A percentile compares a stretch with the other conserved stretches of the same genome.
These are phyloP conservation scores for Rhincodon typus DNA, from an alignment of 2,797 vertebrate genomes.

Conservation along the genomic window DNA sequence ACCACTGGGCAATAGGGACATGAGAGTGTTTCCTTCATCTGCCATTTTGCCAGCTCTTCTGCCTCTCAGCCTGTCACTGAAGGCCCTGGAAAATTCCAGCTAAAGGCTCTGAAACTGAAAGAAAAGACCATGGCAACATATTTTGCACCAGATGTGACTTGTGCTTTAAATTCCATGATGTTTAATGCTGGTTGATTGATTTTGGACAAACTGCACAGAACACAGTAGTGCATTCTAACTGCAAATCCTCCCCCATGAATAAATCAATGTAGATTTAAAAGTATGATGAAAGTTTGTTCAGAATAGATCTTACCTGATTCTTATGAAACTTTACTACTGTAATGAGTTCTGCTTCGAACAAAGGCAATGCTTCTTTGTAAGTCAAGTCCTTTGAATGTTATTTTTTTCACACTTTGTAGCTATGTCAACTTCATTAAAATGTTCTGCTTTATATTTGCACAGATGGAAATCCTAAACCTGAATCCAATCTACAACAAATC, in stretches of 20 bases:
- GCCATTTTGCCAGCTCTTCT: no score
- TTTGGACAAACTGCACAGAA: background rate
- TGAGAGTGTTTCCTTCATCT: no score
- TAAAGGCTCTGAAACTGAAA: background rate
- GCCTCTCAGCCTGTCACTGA: no score
- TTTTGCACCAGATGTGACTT: background rate
- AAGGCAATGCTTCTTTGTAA: background rate
- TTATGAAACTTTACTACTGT: background rate
- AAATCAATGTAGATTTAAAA: background rate
- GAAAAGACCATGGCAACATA: background rate
- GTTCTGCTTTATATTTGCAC: background rate
- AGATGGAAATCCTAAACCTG: background rate
- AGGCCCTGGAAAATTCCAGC: no score
- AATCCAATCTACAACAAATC: background rate
- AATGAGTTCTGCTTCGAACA: background rate
- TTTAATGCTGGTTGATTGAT: background rate
- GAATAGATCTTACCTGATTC: background rate
- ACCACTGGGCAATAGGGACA: no score
- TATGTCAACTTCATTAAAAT: background rate
- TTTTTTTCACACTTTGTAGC: background rate
- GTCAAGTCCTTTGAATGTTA: background rate
- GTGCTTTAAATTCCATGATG: background rate
- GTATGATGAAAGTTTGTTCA: background rate
- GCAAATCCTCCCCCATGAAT: background rate
- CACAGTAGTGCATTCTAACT: background rate